A percentile compares a stretch with the other conserved stretches of the same genome.
phyloP scores from a whole-genome alignment of 2,888 invertebrate genomes.

The Dolichopus griseipennis region DNA sequence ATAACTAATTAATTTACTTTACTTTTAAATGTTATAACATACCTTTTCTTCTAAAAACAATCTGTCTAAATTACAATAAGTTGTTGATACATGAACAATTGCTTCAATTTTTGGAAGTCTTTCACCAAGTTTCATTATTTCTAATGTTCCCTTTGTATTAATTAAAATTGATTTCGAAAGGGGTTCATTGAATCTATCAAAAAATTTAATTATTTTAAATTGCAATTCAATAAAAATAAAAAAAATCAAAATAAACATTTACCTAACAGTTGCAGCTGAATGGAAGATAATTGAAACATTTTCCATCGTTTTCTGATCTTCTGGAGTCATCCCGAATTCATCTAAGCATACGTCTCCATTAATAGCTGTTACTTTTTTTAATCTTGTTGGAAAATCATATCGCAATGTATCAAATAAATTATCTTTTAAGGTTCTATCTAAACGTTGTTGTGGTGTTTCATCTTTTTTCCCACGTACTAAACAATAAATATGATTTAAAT shows the following conservation, averaged over 20 bases:
- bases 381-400: conserved; percentile 47
- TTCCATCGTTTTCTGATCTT: conserved; percentile 46
- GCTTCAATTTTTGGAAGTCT: conserved; percentile 49
- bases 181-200: conserved; percentile 67
- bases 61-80: conserved; percentile 74
- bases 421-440: conserved; percentile 50
- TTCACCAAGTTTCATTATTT: conserved; percentile 52
- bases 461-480: conserved; percentile 67
- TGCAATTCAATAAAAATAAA: too few relatives aligned
- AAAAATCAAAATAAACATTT: conserved; percentile 16
- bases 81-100: conserved; percentile 76
- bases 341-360: conserved; percentile 53
- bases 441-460: conserved; percentile 53
- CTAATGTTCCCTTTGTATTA: conserved; percentile 58
- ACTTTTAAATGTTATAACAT: background rate
- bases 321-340: conserved; percentile 50
- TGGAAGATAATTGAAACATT: conserved; percentile 64
- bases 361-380: conserved; percentile 57
- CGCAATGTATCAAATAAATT: conserved; percentile 44
- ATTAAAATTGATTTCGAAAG: conserved; percentile 54
- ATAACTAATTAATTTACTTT: too few relatives aligned
- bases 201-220: too few relatives aligned
- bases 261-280: conserved; percentile 69
- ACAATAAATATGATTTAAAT: conserved; percentile 64
- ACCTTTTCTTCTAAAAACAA: conserved; percentile 64